Evolutionary conservation across 2,888 invertebrate species (phyloP), one percentile per base, ranked within the genome.

Genomic region (Sussaba pulchella): DNA sequence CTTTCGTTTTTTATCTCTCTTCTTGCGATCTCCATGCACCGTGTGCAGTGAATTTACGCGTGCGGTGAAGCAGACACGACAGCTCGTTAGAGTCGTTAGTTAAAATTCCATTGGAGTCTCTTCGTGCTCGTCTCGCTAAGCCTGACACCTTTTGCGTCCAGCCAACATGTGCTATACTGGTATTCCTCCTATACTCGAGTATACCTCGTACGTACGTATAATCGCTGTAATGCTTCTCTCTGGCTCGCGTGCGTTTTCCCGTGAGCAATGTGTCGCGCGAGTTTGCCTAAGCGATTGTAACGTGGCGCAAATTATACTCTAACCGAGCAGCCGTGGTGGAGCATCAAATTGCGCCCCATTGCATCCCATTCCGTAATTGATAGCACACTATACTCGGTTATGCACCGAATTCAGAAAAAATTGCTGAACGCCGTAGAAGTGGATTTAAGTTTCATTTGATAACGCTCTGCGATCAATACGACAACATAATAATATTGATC

Each of bases 1-100:
- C 36, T 63, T 36, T 50, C 39, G 26, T 36, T 52, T 54, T 21
- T 61, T 78, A 10, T 67, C 26, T 61, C 36, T 21, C 12, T 47
- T 12, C 66, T 59, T 70, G 74, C 41, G 26, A 70, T 73, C 64
- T 67, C 36, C 79, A 73, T 78, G 36, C 73, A 78, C 64, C 39
- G 52, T 39, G 61, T 59, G 66, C 47, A 19, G 47, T 59, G 14
- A 36, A 26, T 69, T 70, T 73, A 57, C 47, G 59, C 52, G 36
- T 50, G 63, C 47, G 43, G 36, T 47, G 61, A 47, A 54, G 57
- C 63, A 54, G 78, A 80, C 82, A 77, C 64, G 76, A 61, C 50
- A 66, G 74, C 78, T 83, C 78, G 80, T 82, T 83, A 80, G 77
- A 79, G 79, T 77, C 72, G 81, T 82, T 78, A 78, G 82, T 82